A percentile compares a stretch with the other conserved stretches of the same genome.
Conservation (phyloP, 2,888 invertebrate genomes). For the Brachylomia viminalis region DNA sequence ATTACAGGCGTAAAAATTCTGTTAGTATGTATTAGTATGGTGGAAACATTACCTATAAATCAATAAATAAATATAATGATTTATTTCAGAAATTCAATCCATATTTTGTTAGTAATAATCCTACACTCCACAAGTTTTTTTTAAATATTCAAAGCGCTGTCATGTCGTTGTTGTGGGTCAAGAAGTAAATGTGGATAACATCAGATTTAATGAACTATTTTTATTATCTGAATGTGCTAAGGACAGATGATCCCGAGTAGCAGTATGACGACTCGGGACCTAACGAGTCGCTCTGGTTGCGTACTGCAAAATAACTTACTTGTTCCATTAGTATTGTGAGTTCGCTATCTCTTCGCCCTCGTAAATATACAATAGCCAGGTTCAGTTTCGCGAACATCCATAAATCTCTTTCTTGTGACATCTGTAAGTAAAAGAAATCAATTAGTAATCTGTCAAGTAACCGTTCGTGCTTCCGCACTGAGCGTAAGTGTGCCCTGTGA, state of each 20-base stretch:
- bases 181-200: not conserved
- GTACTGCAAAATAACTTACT: slow-evolving; percentile 89
- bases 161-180: not conserved
- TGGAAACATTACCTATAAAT: too few species aligned
- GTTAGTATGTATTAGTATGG: too few species aligned
- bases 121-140: not conserved
- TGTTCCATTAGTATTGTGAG: slow-evolving; percentile 96
- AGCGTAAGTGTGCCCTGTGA: not conserved
- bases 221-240: not conserved
- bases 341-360: slow-evolving; percentile 97
- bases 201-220: not conserved
- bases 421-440: slow-evolving; percentile 85
- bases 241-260: not conserved
- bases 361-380: slow-evolving; percentile 98
- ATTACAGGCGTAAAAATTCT: not conserved
- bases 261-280: not conserved
- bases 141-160: not conserved
- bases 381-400: slow-evolving; percentile 99
- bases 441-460: not conserved
- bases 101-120: not conserved
- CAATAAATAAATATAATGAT: too few species aligned
- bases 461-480: not conserved
- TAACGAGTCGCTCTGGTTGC: not conserved
- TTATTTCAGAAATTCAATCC: not conserved
- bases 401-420: slow-evolving; percentile 96